These are phyloP conservation scores for Ctenicera cuprea DNA, from an alignment of 2,888 invertebrate genomes.

Conservation along the genomic window DNA sequence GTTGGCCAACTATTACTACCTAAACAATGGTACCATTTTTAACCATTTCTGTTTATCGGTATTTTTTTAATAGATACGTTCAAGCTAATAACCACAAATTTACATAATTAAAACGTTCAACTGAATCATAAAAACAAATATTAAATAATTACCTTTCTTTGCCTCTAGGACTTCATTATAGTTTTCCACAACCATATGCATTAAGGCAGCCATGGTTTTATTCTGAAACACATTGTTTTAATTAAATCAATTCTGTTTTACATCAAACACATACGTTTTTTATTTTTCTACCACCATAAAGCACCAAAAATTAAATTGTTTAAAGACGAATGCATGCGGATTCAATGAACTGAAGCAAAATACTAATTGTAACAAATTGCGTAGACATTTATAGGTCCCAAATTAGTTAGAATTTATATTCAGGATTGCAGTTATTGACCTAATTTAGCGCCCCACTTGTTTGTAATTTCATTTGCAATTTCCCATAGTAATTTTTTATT, in stretches of 20 bases:
- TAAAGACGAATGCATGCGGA: not conserved
- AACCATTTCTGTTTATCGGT: no score
- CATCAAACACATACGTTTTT: not conserved
- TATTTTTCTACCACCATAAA: no score
- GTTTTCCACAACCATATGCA: slow-evolving; percentile 74
- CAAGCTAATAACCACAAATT: no score
- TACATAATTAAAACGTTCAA: no score
- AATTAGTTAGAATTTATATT: slow-evolving; percentile 17
- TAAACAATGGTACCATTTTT: no score
- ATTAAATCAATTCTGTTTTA: no score
- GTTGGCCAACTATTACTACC: no score
- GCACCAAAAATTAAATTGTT: slow-evolving; percentile 23
- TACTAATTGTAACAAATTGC: not conserved
- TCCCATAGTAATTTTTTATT: not conserved
- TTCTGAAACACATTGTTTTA: slow-evolving; percentile 3
- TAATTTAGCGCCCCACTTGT: slow-evolving; percentile 29
- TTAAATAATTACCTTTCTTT: slow-evolving; percentile 71
- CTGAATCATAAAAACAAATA: slow-evolving; percentile 15
- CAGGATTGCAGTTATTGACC: slow-evolving; percentile 32
- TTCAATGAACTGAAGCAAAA: not conserved
- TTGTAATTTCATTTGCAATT: slow-evolving; percentile 23
- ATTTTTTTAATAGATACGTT: no score
- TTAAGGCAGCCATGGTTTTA: slow-evolving; percentile 72
- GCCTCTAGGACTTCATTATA: slow-evolving; percentile 74
- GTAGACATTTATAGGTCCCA: not conserved